Conservation (phyloP, 1,140 invertebrate species). For the Cotesia chilonis region DNA sequence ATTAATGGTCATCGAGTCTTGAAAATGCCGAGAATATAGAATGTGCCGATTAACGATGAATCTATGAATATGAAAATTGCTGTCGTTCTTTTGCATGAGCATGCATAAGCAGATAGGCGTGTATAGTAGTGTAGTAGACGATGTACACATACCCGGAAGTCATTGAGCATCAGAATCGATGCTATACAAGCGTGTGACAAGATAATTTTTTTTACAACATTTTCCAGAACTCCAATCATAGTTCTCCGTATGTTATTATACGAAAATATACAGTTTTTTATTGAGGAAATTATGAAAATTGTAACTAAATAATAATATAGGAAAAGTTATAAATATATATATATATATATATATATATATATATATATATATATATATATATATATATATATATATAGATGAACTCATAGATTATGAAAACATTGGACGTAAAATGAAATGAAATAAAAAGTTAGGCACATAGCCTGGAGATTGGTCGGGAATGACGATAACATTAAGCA, state of each 20-base stretch:
- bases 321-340: not conserved
- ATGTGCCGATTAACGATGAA: conserved; percentile 56
- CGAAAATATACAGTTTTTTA: not conserved
- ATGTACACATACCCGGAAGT: conserved; percentile 10
- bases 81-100: conserved; percentile 15
- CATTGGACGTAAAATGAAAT: conserved; percentile 23
- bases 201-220: conserved; percentile 5
- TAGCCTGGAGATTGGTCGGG: not conserved
- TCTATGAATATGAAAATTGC: conserved; percentile 59
- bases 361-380: not conserved
- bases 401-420: not conserved
- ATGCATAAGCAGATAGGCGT: conserved; percentile 1
- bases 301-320: no score
- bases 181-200: not conserved
- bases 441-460: conserved; percentile 20
- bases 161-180: conserved; percentile 20
- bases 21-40: not conserved
- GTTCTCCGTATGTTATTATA: no score
- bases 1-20: conserved; percentile 23
- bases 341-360: not conserved
- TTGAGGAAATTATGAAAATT: not conserved
- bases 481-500: conserved; percentile 10
- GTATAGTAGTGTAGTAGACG: not conserved
- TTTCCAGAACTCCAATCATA: not conserved
- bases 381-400: not conserved